Conservation (phyloP, 2,113 vertebrate genomes). For the Pteruthius melanotis region DNA sequence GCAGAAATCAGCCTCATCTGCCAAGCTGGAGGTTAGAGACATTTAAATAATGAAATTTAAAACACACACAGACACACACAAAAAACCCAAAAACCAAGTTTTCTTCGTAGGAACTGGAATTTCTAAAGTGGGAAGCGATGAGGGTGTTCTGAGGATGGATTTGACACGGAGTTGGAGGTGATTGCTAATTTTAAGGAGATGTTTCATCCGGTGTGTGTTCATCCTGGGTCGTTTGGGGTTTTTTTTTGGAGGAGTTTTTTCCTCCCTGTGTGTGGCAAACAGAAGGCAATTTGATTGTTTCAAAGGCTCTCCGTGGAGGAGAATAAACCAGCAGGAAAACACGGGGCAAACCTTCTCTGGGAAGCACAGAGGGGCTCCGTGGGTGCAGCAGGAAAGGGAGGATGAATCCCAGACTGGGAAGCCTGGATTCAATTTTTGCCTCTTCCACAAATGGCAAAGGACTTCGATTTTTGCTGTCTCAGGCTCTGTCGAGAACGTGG, state of each 20-base stretch:
- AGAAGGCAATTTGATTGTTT: background rate
- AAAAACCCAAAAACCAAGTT: too few relatives aligned
- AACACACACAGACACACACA: too few relatives aligned
- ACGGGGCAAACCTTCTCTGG: background rate
- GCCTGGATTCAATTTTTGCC: background rate
- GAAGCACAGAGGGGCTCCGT: background rate
- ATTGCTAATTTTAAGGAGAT: background rate
- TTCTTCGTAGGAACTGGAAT: background rate
- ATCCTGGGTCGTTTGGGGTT: background rate
- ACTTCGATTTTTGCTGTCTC: background rate
- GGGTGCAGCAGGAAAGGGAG: background rate
- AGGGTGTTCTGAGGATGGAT: background rate
- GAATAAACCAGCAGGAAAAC: background rate
- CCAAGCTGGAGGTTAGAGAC: background rate
- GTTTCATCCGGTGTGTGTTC: background rate
- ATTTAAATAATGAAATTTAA: background rate
- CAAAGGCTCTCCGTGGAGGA: background rate
- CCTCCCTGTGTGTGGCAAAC: background rate
- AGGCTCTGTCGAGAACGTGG: background rate
- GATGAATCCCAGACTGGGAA: background rate
- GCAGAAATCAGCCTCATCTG: background rate
- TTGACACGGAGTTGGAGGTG: background rate
- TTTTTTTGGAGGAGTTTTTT: background rate
- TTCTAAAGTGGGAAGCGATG: background rate
- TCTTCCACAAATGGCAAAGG: background rate